Conservation (phyloP, 1,140 invertebrate species). For the Ericerus pela region DNA sequence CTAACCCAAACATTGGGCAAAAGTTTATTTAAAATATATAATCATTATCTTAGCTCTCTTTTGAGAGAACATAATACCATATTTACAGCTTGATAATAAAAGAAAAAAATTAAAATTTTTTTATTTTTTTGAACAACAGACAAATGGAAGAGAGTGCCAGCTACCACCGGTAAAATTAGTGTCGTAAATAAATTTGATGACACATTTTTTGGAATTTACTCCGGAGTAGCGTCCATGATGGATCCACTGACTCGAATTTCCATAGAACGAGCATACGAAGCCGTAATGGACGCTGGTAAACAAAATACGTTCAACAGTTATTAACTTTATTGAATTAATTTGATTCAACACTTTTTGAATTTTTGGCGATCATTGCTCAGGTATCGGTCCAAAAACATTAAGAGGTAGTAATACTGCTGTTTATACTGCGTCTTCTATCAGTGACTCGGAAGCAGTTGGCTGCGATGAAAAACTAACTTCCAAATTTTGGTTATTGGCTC, state of each 20-base stretch:
- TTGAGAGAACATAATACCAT: too few species aligned
- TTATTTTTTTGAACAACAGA: slow-evolving; percentile 17
- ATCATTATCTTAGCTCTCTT: too few species aligned
- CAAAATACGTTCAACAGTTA: not conserved
- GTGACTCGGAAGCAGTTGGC: slow-evolving; percentile 23
- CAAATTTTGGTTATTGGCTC: slow-evolving; percentile 49
- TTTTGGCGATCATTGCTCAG: slow-evolving; percentile 26
- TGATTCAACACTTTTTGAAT: slow-evolving; percentile 10
- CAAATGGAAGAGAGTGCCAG: slow-evolving; percentile 20
- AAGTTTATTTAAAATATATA: too few species aligned
- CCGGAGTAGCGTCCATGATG: slow-evolving; percentile 20
- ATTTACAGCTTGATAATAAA: too few species aligned
- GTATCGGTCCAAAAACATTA: slow-evolving; percentile 36
- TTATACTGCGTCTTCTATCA: slow-evolving; percentile 33
- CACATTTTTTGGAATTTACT: slow-evolving; percentile 25
- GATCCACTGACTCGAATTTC: slow-evolving; percentile 23
- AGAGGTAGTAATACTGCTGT: slow-evolving; percentile 40
- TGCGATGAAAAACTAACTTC: slow-evolving; percentile 18
- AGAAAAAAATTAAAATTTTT: not conserved
- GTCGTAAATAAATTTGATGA: slow-evolving; percentile 23
- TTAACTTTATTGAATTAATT: not conserved
- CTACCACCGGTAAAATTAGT: slow-evolving; percentile 23
- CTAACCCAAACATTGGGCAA: too few species aligned
- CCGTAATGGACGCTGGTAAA: slow-evolving; percentile 27
- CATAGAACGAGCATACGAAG: slow-evolving; percentile 24